Conservation (phyloP, 2,888 invertebrate species). For the Entomobrya multifasciata region DNA sequence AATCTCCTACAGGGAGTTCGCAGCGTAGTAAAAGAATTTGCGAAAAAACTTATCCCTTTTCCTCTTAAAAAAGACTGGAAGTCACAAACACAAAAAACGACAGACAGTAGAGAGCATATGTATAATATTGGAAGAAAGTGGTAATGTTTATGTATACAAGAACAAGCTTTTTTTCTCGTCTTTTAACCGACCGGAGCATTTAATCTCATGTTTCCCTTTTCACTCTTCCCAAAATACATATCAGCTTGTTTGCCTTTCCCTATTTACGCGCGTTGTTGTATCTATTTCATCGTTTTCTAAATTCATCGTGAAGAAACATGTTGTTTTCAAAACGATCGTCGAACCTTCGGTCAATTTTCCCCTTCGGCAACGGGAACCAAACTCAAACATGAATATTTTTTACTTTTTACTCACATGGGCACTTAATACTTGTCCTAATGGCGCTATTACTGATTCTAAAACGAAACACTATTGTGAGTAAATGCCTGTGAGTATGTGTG, state of each 20-base stretch:
- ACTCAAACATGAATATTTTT: neutral
- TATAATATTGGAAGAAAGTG: conserved; percentile 32
- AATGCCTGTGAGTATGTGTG: conserved; percentile 24
- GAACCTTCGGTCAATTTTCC: conserved; percentile 27
- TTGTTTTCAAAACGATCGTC: conserved; percentile 41
- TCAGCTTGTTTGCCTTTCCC: conserved; percentile 11
- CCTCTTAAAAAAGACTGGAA: conserved; percentile 22
- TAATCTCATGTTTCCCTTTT: no score
- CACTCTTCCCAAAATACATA: neutral
- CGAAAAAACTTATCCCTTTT: conserved; percentile 44
- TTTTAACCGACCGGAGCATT: neutral
- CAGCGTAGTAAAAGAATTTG: conserved; percentile 48
- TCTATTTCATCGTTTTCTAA: conserved; percentile 7
- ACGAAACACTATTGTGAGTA: conserved; percentile 29
- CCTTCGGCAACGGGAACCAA: conserved; percentile 42
- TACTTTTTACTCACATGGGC: conserved; percentile 39
- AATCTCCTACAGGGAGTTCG: neutral
- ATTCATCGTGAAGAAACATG: conserved; percentile 9
- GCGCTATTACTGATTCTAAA: conserved; percentile 58
- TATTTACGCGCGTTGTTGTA: neutral
- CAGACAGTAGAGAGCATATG: neutral
- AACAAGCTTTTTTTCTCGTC: neutral
- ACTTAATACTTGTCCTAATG: conserved; percentile 62
- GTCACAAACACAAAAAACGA: conserved; percentile 36
- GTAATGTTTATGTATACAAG: neutral